Evolutionary conservation across 2,113 vertebrate genomes (phyloP).

Genomic region (Callorhinus ursinus): DNA sequence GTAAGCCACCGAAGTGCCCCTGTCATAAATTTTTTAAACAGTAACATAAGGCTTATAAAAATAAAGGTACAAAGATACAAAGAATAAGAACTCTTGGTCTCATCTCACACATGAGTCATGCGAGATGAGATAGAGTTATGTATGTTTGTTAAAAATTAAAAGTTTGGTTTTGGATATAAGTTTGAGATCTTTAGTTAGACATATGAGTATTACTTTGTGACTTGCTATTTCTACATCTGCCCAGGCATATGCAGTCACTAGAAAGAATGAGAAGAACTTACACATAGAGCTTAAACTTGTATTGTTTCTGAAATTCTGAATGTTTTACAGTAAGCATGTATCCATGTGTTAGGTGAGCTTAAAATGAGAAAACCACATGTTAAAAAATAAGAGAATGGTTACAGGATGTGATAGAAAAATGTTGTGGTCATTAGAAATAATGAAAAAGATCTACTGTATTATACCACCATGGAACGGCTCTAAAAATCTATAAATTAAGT

Average conservation of each 20-base stretch:
- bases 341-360: neutral
- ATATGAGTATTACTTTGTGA: neutral
- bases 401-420: neutral
- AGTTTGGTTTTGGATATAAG: neutral
- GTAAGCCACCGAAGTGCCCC: neutral
- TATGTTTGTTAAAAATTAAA: constrained; percentile 50
- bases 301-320: neutral
- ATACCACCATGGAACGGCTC: neutral
- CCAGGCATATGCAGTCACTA: neutral
- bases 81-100: neutral
- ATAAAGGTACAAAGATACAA: neutral
- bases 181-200: neutral
- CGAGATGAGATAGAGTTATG: neutral
- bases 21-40: neutral
- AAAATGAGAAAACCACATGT: neutral
- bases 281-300: neutral
- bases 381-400: neutral
- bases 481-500: neutral
- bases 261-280: constrained; percentile 11
- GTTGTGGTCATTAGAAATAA: constrained; percentile 10
- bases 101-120: neutral
- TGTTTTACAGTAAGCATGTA: neutral
- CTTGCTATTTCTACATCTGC: neutral
- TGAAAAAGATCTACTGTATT: neutral
- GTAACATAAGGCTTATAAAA: constrained; percentile 19